Conservation (phyloP, 2,888 invertebrate genomes). For the Pycnomerus fuliginosus region DNA sequence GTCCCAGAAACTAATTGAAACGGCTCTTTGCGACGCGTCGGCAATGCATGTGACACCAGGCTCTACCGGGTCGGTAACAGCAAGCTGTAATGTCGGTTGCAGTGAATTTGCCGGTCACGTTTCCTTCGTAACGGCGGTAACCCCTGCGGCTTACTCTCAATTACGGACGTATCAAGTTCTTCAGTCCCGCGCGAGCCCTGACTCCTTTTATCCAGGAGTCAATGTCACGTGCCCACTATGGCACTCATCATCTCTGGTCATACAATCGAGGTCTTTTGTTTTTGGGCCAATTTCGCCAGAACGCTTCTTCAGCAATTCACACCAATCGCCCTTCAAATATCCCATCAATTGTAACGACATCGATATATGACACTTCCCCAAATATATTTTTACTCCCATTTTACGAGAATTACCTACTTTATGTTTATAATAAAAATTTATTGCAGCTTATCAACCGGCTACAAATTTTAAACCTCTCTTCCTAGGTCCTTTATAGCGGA, state of each 20-base stretch:
- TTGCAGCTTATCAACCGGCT: slow-evolving; percentile 13
- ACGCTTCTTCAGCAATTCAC: slow-evolving; percentile 18
- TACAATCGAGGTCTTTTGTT: not conserved
- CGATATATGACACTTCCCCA: slow-evolving; percentile 19
- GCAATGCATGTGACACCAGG: slow-evolving; percentile 31
- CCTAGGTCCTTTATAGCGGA: no score
- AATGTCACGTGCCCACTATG: slow-evolving; percentile 6
- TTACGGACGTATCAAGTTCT: slow-evolving; percentile 37
- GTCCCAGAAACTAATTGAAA: slow-evolving; percentile 18
- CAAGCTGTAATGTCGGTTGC: slow-evolving; percentile 30
- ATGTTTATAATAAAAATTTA: slow-evolving; percentile 27
- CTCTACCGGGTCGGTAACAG: slow-evolving; percentile 18
- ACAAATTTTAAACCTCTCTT: slow-evolving; percentile 20
- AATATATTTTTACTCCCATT: slow-evolving; percentile 24
- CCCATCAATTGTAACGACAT: slow-evolving; percentile 23
- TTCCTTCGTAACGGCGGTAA: slow-evolving; percentile 34
- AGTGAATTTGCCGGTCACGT: slow-evolving; percentile 37
- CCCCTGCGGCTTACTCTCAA: slow-evolving; percentile 39
- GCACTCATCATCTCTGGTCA: slow-evolving; percentile 9
- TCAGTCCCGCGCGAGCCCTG: slow-evolving; percentile 29
- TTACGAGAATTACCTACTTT: slow-evolving; percentile 21
- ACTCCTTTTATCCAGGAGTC: slow-evolving; percentile 27
- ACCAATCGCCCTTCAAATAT: slow-evolving; percentile 11
- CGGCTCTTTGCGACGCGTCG: slow-evolving; percentile 19
- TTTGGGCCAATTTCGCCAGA: slow-evolving; percentile 9